Evolutionary conservation across 2,888 invertebrate genomes (phyloP).

Genomic region (Acanthosepion pharaonis): DNA sequence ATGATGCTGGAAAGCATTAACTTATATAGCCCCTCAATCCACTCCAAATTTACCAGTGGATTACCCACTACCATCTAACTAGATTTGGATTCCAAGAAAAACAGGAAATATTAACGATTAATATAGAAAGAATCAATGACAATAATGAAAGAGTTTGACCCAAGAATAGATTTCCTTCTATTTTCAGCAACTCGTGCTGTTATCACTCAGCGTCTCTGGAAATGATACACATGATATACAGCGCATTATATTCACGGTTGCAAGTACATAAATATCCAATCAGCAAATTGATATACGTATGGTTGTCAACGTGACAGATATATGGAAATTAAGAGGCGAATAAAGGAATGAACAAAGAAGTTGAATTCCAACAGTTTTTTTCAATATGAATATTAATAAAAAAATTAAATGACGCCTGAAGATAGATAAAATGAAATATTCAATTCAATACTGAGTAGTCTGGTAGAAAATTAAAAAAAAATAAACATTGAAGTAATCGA

Average conservation of each 20-base stretch:
- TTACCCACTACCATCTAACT: too few relatives aligned
- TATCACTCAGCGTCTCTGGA: background rate
- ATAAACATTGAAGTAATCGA: too few relatives aligned
- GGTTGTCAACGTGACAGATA: background rate
- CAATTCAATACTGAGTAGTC: too few relatives aligned
- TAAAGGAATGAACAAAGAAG: background rate
- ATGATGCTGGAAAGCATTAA: too few relatives aligned
- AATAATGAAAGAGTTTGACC: background rate
- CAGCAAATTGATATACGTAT: background rate
- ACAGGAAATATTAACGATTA: background rate
- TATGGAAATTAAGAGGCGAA: background rate
- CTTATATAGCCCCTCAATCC: too few relatives aligned
- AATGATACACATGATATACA: background rate
- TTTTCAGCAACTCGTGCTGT: background rate
- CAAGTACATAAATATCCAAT: background rate
- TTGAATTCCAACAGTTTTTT: background rate
- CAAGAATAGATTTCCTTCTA: background rate
- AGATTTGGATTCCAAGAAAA: background rate
- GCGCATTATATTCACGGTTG: background rate
- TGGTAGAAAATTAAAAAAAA: too few relatives aligned
- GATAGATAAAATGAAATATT: too few relatives aligned
- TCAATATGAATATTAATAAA: background rate
- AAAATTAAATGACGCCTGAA: background rate
- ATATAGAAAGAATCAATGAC: background rate
- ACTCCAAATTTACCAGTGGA: too few relatives aligned